Percentiles rank a stretch among this genome's conserved stretches.
phyloP scores from a whole-genome alignment of 2,888 invertebrate genomes.

The Andrena praecox region DNA sequence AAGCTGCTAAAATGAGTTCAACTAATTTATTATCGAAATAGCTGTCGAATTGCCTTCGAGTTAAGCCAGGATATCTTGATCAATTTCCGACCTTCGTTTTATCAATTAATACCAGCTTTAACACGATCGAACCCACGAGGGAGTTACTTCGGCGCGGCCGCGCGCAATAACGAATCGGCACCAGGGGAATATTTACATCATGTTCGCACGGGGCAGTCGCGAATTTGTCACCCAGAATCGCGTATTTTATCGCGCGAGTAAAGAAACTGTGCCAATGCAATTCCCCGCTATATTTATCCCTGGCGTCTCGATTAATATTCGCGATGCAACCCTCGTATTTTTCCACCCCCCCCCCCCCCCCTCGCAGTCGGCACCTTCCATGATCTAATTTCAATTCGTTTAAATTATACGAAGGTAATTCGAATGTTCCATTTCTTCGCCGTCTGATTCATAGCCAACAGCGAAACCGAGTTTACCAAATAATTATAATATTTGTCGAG shows the following conservation, averaged over 20 bases:
- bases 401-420: constrained; percentile 39
- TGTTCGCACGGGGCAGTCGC: not conserved
- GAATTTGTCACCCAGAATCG: constrained; percentile 22
- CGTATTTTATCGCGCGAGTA: constrained; percentile 24
- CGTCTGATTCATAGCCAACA: not conserved
- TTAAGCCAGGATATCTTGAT: not conserved
- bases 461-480: not conserved
- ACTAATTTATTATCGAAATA: not conserved
- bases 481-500: too few species aligned
- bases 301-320: constrained; percentile 37
- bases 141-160: not conserved
- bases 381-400: constrained; percentile 32
- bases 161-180: constrained; percentile 1
- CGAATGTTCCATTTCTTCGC: not conserved
- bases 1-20: not conserved
- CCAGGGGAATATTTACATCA: constrained; percentile 10
- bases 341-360: constrained; percentile 13
- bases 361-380: not conserved
- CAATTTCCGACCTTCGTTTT: not conserved
- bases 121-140: not conserved
- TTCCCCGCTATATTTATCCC: constrained; percentile 35
- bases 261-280: constrained; percentile 4
- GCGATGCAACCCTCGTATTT: constrained; percentile 26
- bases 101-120: not conserved
- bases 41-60: not conserved